Evolutionary conservation across 2,113 vertebrate genomes (phyloP).

Genomic region (Callipepla squamata): DNA sequence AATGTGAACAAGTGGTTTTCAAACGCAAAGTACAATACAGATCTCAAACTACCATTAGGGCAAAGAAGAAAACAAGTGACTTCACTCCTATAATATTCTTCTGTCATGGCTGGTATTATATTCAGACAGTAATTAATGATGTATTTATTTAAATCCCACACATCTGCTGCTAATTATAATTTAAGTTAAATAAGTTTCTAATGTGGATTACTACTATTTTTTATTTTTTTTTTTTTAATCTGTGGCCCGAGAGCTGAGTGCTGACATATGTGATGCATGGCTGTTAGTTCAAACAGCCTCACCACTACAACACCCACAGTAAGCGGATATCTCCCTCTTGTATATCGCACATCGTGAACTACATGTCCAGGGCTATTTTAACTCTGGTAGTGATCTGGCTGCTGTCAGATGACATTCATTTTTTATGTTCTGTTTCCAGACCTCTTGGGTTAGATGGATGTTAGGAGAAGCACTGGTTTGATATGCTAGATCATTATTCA

Average conservation of each 20-base stretch:
- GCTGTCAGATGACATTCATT: slow-evolving; percentile 63
- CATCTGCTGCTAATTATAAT: neutral
- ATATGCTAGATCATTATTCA: neutral
- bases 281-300: neutral
- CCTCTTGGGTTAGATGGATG: neutral
- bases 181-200: neutral
- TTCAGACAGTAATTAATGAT: neutral
- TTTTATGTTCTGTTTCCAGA: slow-evolving; percentile 52
- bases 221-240: neutral
- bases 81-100: neutral
- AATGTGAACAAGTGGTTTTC: neutral
- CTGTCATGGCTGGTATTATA: neutral
- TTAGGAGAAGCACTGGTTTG: slow-evolving; percentile 3
- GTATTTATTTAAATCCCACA: neutral
- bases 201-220: neutral
- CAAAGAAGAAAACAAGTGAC: neutral
- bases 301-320: neutral
- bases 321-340: neutral
- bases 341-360: slow-evolving; percentile 21
- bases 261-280: neutral
- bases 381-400: slow-evolving; percentile 34
- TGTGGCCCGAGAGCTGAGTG: neutral
- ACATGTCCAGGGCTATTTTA: slow-evolving; percentile 64
- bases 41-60: neutral
- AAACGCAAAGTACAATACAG: neutral